Percentiles rank a stretch among this genome's conserved stretches.
Conservation (phyloP, 1,140 invertebrate species). For the Ceratosolen solmsi region DNA sequence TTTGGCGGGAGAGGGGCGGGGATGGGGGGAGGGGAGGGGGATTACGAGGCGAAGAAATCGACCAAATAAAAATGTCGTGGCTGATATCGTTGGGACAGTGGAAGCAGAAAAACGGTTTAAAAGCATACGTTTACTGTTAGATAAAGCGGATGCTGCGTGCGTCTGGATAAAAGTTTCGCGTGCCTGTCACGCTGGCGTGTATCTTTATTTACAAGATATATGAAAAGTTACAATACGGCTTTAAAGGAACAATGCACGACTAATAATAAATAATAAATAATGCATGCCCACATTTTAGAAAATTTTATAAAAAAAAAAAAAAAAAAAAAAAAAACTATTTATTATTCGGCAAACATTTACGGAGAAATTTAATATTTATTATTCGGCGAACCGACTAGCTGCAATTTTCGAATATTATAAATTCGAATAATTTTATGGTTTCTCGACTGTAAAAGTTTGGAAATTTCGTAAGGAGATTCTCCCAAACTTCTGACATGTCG, state of each 20-base stretch:
- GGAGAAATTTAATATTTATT: no score
- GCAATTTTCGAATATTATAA: neutral
- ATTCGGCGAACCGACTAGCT: no score
- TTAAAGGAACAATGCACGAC: constrained; percentile 22
- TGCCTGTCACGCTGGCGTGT: neutral
- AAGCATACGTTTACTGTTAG: constrained; percentile 37
- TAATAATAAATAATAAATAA: constrained; percentile 1
- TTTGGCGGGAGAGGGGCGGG: no score
- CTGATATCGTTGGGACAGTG: neutral
- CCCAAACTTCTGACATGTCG: no score
- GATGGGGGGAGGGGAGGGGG: neutral
- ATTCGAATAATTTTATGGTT: neutral
- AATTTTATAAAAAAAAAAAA: no score
- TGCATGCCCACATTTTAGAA: neutral
- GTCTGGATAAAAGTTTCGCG: constrained; percentile 21
- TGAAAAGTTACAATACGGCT: constrained; percentile 16
- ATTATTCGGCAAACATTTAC: no score
- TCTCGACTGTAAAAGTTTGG: neutral
- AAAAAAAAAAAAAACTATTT: no score
- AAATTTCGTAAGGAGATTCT: neutral
- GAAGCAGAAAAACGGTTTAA: constrained; percentile 36
- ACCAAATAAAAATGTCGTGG: constrained; percentile 40
- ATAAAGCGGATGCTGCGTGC: constrained; percentile 37
- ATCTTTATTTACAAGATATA: constrained; percentile 35
- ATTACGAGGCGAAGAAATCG: constrained; percentile 33